Conservation (phyloP, 2,113 vertebrate species). For the Mystacornis crossleyi region DNA sequence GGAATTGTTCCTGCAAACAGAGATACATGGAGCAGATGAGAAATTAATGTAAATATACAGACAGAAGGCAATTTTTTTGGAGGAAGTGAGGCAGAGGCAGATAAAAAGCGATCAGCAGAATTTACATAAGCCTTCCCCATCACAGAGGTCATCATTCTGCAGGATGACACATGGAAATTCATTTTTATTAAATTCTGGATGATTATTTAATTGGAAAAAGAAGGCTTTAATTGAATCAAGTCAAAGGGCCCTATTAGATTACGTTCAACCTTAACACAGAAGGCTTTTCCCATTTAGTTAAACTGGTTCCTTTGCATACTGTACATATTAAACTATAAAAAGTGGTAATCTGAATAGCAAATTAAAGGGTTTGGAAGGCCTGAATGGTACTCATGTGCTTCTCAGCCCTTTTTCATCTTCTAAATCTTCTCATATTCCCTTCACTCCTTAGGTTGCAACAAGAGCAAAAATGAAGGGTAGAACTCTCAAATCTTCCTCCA, state of each 20-base stretch:
- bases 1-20: conserved; percentile 59
- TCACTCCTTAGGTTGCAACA: neutral
- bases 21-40: conserved; percentile 33
- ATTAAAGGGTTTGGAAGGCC: neutral
- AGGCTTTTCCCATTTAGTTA: conserved; percentile 7
- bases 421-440: neutral
- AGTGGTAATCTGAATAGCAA: neutral
- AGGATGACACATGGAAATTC: conserved; percentile 39
- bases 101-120: conserved; percentile 59
- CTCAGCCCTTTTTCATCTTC: neutral
- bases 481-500: neutral
- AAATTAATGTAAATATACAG: conserved; percentile 58
- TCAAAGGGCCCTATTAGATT: conserved; percentile 37
- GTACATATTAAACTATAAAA: neutral
- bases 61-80: conserved; percentile 35
- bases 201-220: conserved; percentile 69
- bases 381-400: neutral
- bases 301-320: neutral
- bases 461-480: neutral
- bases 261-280: neutral
- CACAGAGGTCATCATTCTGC: conserved; percentile 62
- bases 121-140: conserved; percentile 57
- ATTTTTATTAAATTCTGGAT: conserved; percentile 53
- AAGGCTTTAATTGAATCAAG: conserved; percentile 59
- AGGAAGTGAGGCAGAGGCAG: conserved; percentile 47